phyloP scores from a whole-genome alignment of 2,113 vertebrate species.

The Antennarius striatus region DNA sequence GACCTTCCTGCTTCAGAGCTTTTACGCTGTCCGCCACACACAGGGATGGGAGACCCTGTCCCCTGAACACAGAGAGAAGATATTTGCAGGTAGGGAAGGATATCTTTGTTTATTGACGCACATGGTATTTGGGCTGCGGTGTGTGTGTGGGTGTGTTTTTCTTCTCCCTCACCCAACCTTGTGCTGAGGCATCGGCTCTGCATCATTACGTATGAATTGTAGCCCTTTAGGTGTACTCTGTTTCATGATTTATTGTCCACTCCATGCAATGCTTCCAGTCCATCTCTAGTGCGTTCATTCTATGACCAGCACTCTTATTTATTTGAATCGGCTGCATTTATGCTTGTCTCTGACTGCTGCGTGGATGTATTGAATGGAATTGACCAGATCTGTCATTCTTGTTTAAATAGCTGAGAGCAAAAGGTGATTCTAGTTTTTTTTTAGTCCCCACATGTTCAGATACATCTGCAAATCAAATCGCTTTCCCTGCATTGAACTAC shows the following conservation, averaged over 20 bases:
- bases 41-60: conserved; percentile 90
- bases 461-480: no score
- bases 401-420: neutral
- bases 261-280: conserved; percentile 6
- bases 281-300: conserved; percentile 5
- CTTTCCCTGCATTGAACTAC: no score
- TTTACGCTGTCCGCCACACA: conserved; percentile 95
- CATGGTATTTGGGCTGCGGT: conserved; percentile 27
- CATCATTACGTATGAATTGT: conserved; percentile 41
- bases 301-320: neutral
- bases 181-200: conserved; percentile 38
- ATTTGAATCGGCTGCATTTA: no score
- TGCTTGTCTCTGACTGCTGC: conserved; percentile 15
- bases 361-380: conserved; percentile 36
- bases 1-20: conserved; percentile 95
- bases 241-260: conserved; percentile 7
- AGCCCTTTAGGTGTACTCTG: conserved; percentile 29
- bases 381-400: conserved; percentile 48
- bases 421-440: no score
- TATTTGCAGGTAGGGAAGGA: conserved; percentile 85
- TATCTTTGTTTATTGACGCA: conserved; percentile 6
- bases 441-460: no score
- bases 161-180: conserved; percentile 16
- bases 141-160: conserved; percentile 22
- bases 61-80: conserved; percentile 84